Percentiles rank a stretch among this genome's conserved stretches.
phyloP scores from a whole-genome alignment of 30 jellyfish, hydroid and myxozoan species.

The Turritopsis rubra region DNA sequence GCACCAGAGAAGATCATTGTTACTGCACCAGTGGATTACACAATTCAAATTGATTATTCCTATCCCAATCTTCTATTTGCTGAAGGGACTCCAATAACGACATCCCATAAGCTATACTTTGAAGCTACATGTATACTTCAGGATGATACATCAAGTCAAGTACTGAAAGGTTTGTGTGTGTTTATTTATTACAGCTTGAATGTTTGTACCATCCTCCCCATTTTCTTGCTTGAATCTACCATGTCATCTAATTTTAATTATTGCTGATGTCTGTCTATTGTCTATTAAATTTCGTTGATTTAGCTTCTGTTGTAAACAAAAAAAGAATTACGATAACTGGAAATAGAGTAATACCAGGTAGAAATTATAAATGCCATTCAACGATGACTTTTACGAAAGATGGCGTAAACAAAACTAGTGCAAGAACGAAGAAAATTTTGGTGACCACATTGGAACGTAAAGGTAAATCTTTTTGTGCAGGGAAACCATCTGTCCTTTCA shows the following conservation, averaged over 20 bases:
- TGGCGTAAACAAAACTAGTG: conserved; percentile 35
- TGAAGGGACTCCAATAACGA: neutral
- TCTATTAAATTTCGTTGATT: neutral
- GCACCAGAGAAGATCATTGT: conserved; percentile 47
- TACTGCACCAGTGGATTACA: conserved; percentile 40
- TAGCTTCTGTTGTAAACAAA: conserved; percentile 5
- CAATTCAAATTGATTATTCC: conserved; percentile 39
- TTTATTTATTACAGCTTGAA: neutral
- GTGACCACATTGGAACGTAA: conserved; percentile 40
- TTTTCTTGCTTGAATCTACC: too few species aligned
- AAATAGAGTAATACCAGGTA: conserved; percentile 44
- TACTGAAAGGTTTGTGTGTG: neutral
- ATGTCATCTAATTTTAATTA: too few species aligned
- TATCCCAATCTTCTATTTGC: conserved; percentile 31
- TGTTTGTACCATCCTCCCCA: neutral
- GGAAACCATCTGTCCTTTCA: too few species aligned
- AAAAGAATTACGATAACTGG: conserved; percentile 15
- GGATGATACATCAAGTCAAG: neutral
- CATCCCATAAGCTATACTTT: conserved; percentile 20
- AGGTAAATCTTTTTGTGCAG: neutral
- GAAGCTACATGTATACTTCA: conserved; percentile 19
- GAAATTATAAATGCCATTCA: conserved; percentile 44
- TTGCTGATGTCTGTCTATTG: too few species aligned
- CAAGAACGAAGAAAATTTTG: conserved; percentile 39
- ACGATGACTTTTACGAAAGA: conserved; percentile 28